Evolutionary conservation across 2,888 invertebrate species (phyloP).

Genomic region (Luperina testacea): DNA sequence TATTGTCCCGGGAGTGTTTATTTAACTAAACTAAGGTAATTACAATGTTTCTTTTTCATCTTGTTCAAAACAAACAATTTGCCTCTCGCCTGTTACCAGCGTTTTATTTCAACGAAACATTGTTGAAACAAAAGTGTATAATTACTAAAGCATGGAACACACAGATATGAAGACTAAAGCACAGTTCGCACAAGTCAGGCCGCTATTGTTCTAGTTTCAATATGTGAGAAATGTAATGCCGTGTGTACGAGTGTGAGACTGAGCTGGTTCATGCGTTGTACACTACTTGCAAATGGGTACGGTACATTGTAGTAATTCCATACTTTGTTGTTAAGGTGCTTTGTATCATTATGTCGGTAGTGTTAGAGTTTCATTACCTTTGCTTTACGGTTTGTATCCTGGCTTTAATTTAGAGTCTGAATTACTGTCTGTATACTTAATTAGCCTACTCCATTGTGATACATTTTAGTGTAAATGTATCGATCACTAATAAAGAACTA

Average conservation of each 20-base stretch:
- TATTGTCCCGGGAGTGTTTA: background rate
- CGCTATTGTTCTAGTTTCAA: conserved; percentile 22
- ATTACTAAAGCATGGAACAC: conserved; percentile 5
- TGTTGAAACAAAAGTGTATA: conserved; percentile 3
- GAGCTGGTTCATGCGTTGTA: conserved; percentile 2
- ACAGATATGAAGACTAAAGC: conserved; percentile 8
- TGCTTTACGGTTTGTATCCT: background rate
- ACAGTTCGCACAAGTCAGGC: conserved; percentile 1
- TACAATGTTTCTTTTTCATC: background rate
- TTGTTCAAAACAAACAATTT: background rate
- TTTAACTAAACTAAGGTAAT: background rate
- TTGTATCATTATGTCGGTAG: background rate
- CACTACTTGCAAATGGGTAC: conserved; percentile 5
- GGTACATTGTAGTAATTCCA: background rate
- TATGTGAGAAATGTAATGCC: conserved; percentile 25
- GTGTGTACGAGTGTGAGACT: background rate
- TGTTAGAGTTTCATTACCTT: conserved; percentile 3
- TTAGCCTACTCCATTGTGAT: background rate
- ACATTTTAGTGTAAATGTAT: background rate
- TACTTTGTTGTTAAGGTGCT: background rate
- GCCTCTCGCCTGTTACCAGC: background rate
- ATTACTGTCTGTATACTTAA: background rate
- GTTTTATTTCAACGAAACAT: background rate
- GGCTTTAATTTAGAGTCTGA: background rate
- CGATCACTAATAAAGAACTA: too few relatives aligned